phyloP scores from a whole-genome alignment of 2,113 vertebrate genomes.

The Mustela lutreola region DNA sequence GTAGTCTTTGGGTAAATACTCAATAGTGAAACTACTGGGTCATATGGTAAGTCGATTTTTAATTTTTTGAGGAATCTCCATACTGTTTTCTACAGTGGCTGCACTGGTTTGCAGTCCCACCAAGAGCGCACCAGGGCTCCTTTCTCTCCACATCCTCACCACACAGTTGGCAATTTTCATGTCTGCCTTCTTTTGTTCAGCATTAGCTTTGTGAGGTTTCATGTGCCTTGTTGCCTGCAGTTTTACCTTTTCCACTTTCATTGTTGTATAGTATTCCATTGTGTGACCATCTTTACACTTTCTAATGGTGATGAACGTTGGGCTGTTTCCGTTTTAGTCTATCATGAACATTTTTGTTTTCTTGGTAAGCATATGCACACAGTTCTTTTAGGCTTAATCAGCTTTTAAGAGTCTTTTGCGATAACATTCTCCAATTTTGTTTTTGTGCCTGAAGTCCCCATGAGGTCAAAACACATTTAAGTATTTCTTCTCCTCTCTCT shows the following conservation, averaged over 20 bases:
- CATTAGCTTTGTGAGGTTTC: background rate
- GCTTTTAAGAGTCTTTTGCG: constrained; percentile 33
- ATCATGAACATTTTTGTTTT: constrained; percentile 18
- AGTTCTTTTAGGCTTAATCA: background rate
- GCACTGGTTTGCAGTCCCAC: background rate
- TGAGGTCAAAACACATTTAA: background rate
- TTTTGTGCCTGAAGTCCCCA: background rate
- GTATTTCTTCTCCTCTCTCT: background rate
- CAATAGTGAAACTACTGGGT: too few relatives aligned
- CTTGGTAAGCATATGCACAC: background rate
- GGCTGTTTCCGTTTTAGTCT: background rate
- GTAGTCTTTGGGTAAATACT: too few relatives aligned
- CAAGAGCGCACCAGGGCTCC: background rate
- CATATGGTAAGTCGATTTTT: background rate
- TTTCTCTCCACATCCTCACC: background rate
- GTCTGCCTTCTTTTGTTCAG: background rate
- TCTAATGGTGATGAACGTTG: background rate
- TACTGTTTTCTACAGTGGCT: background rate
- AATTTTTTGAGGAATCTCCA: background rate
- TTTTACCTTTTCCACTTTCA: background rate
- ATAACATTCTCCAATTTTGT: background rate
- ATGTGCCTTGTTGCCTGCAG: background rate
- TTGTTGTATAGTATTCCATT: background rate
- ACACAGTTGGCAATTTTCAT: background rate
- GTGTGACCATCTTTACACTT: background rate